Evolutionary conservation across 2,888 invertebrate genomes (phyloP).

Genomic region (Acleris emargana): DNA sequence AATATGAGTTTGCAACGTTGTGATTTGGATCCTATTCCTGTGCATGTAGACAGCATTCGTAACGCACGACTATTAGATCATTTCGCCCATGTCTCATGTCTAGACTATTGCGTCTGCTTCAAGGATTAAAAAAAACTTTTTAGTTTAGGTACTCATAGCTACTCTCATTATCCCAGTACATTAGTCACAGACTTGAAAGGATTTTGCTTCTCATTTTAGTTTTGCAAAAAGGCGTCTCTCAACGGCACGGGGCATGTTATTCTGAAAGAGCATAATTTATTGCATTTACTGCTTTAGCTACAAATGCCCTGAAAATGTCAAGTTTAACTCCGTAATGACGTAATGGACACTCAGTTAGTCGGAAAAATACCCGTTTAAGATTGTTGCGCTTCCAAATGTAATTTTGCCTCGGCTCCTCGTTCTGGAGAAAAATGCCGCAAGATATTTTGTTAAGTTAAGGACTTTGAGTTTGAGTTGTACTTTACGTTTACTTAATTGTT

Average conservation of each 20-base stretch:
- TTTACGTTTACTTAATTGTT: neutral
- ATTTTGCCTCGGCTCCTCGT: neutral
- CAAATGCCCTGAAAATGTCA: constrained; percentile 49
- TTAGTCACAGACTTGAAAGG: constrained; percentile 51
- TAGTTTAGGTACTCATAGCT: constrained; percentile 28
- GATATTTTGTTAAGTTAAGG: neutral
- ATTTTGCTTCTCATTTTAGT: constrained; percentile 50
- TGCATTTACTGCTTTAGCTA: constrained; percentile 49
- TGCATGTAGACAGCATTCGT: too few species aligned
- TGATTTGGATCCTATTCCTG: too few species aligned
- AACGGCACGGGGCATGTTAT: constrained; percentile 54
- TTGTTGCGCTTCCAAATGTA: constrained; percentile 7
- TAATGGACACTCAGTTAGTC: constrained; percentile 12
- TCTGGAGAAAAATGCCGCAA: neutral
- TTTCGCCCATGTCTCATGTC: too few species aligned
- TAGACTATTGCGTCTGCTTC: too few species aligned
- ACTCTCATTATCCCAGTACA: constrained; percentile 54
- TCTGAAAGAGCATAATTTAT: constrained; percentile 65
- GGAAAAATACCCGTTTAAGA: constrained; percentile 1
- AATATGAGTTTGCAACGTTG: too few species aligned
- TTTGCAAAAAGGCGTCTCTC: constrained; percentile 48
- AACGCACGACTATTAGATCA: too few species aligned
- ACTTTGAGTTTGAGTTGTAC: constrained; percentile 21
- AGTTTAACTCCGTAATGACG: constrained; percentile 22
- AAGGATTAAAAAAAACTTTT: constrained; percentile 2